A percentile compares a stretch with the other conserved stretches of the same genome.
These are phyloP conservation scores for Oreortyx pictus DNA, from an alignment of 2,797 vertebrate genomes.

Conservation along the genomic window DNA sequence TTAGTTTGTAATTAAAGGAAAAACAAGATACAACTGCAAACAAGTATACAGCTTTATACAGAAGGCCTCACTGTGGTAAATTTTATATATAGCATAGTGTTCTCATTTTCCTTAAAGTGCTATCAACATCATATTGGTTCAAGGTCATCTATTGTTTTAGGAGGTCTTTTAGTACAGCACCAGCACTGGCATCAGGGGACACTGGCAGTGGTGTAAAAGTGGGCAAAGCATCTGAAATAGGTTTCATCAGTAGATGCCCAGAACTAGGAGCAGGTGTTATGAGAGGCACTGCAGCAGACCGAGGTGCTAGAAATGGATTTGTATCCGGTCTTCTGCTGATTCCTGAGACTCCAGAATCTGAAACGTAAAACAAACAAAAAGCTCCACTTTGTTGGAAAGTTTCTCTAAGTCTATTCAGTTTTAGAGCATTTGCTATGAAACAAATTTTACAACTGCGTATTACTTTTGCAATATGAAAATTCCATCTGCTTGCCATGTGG, in stretches of 20 bases:
- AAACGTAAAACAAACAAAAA: neutral
- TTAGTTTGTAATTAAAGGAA: conserved; percentile 52
- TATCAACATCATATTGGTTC: conserved; percentile 14
- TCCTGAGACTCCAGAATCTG: conserved; percentile 75
- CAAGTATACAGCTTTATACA: conserved; percentile 67
- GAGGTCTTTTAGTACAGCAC: conserved; percentile 92
- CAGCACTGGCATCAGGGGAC: conserved; percentile 88
- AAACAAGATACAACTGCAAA: conserved; percentile 37
- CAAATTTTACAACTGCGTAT: neutral
- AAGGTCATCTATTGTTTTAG: conserved; percentile 86
- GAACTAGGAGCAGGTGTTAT: conserved; percentile 79
- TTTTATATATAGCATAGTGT: conserved; percentile 73
- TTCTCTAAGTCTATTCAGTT: neutral
- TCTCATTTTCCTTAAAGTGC: conserved; percentile 80
- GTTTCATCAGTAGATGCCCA: conserved; percentile 95
- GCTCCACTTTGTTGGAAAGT: neutral
- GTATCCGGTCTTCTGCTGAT: conserved; percentile 82
- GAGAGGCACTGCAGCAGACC: conserved; percentile 93
- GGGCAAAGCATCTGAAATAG: conserved; percentile 91
- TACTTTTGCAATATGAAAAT: neutral
- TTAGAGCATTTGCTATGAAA: neutral
- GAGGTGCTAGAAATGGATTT: conserved; percentile 92
- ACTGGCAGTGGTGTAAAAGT: conserved; percentile 95
- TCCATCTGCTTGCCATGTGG: neutral
- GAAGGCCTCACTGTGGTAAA: conserved; percentile 81